Percentiles rank a stretch among this genome's conserved stretches.
phyloP scores from a whole-genome alignment of 2,797 vertebrate species.

The Carapus acus region DNA sequence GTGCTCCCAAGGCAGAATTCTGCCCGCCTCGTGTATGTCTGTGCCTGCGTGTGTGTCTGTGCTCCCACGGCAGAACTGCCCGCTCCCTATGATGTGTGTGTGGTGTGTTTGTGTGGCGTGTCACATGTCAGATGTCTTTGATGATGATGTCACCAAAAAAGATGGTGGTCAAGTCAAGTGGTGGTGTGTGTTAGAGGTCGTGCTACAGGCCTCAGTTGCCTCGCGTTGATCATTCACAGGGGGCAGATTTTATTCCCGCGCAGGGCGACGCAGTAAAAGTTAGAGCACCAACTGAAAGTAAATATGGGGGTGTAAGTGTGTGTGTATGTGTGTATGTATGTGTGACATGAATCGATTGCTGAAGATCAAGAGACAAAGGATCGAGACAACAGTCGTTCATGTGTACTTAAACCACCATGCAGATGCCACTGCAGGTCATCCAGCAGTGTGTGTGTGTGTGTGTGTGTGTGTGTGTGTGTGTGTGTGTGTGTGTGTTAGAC shows the following conservation, averaged over 20 bases:
- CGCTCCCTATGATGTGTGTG: slow-evolving; percentile 4
- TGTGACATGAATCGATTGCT: no score
- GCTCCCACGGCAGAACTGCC: slow-evolving; percentile 35
- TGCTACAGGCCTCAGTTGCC: no score
- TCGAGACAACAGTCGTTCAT: slow-evolving; percentile 1
- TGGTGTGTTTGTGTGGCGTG: slow-evolving; percentile 1
- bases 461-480: slow-evolving; percentile 20
- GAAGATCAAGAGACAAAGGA: neutral
- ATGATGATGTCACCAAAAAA: no score
- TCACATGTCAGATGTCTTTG: slow-evolving; percentile 4
- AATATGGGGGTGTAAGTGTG: no score
- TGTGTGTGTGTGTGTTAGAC: slow-evolving; percentile 15
- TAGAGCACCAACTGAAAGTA: no score
- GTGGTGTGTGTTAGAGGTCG: slow-evolving; percentile 1
- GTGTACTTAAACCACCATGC: slow-evolving; percentile 3
- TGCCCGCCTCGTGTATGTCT: no score
- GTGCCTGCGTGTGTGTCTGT: neutral
- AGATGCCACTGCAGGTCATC: slow-evolving; percentile 24
- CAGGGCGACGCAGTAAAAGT: no score
- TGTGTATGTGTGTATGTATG: no score
- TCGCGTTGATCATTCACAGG: no score
- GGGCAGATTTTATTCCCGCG: neutral
- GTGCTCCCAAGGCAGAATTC: slow-evolving; percentile 34
- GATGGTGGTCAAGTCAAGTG: no score
- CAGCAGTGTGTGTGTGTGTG: slow-evolving; percentile 19